phyloP scores from a whole-genome alignment of 2,113 vertebrate species.

The Emydocephalus ijimae region DNA sequence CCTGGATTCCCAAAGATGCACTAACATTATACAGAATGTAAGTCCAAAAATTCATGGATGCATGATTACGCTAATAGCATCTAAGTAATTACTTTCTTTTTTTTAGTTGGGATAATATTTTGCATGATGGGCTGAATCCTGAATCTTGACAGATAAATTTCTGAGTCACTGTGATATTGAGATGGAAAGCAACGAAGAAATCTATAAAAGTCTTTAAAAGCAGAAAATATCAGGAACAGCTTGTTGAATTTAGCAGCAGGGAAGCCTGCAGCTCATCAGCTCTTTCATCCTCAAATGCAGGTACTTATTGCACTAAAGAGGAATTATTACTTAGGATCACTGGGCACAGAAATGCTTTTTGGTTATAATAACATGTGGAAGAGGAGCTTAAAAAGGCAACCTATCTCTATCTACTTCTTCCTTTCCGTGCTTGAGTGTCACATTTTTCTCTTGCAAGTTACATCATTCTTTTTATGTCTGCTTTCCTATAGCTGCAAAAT shows the following conservation, averaged over 20 bases:
- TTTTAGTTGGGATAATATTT: neutral
- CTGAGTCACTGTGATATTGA: conserved; percentile 44
- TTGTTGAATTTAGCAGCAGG: conserved; percentile 77
- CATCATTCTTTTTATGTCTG: conserved; percentile 9
- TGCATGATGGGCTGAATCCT: conserved; percentile 4
- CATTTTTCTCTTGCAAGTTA: conserved; percentile 12
- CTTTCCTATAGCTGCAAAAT: neutral
- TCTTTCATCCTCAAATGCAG: conserved; percentile 71
- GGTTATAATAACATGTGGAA: conserved; percentile 43
- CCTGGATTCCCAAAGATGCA: neutral
- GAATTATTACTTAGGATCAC: conserved; percentile 69
- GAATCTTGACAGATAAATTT: conserved; percentile 53
- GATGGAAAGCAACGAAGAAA: conserved; percentile 59
- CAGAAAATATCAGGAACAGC: conserved; percentile 67
- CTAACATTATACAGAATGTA: neutral
- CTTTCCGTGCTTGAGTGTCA: conserved; percentile 52
- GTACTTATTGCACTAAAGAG: conserved; percentile 74
- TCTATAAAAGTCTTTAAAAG: conserved; percentile 68
- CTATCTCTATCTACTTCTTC: conserved; percentile 40
- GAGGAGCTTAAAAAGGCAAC: conserved; percentile 51
- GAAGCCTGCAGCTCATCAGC: conserved; percentile 74
- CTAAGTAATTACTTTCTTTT: neutral
- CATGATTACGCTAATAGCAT: neutral
- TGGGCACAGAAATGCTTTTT: conserved; percentile 53
- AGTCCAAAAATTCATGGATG: neutral